Percentiles rank a stretch among this genome's conserved stretches.
Conservation (phyloP, 2,797 vertebrate species). For the Botia kubotai region DNA sequence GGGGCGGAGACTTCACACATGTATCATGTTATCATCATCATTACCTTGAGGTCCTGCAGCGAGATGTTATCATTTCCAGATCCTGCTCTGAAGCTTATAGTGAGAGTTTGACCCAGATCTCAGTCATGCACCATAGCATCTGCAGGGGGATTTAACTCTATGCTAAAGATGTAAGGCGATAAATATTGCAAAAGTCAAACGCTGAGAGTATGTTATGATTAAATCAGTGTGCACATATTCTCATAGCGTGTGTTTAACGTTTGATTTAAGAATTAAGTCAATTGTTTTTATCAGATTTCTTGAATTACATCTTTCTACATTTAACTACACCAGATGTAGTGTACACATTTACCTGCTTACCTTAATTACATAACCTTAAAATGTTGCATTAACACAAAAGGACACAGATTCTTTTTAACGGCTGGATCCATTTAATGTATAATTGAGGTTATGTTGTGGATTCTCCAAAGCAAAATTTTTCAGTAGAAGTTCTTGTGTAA, state of each 20-base stretch:
- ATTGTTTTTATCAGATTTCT: neutral
- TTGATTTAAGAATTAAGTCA: too few relatives aligned
- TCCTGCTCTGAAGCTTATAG: conserved; percentile 8
- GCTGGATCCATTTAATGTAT: too few relatives aligned
- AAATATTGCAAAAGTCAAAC: conserved; percentile 6
- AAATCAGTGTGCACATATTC: neutral
- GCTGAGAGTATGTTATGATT: neutral
- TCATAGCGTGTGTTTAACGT: too few relatives aligned
- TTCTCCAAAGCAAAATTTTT: too few relatives aligned
- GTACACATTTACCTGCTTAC: too few relatives aligned
- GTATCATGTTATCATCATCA: conserved; percentile 54
- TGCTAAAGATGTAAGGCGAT: conserved; percentile 4
- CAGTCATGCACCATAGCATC: neutral
- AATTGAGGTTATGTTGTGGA: too few relatives aligned
- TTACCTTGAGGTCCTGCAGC: conserved; percentile 47
- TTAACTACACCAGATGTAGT: too few relatives aligned
- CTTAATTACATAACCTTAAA: too few relatives aligned
- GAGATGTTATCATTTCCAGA: conserved; percentile 36
- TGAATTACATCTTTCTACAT: neutral
- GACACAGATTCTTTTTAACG: too few relatives aligned
- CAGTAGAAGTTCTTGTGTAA: neutral
- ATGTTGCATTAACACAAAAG: too few relatives aligned
- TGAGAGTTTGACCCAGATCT: conserved; percentile 12
- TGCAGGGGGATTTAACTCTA: conserved; percentile 22
- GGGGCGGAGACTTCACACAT: conserved; percentile 48